Base-by-base conservation (phyloP, 2,797 vertebrate species). In the Chanos chanos region DNA sequence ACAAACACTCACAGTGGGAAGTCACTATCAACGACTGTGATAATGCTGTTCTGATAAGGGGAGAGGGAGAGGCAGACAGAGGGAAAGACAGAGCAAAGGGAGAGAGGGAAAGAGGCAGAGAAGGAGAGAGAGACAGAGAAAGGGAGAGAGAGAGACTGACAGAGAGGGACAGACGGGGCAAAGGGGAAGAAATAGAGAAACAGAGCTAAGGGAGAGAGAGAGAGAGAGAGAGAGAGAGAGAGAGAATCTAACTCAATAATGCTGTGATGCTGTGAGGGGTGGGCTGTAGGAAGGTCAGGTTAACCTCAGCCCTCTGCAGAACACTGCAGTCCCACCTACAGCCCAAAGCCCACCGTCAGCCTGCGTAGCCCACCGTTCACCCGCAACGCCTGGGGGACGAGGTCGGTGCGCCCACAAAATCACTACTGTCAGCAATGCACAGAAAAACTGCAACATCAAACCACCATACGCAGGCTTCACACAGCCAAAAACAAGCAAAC, bases 291-390 rank as follows among this genome's bases (percentile, higher is more conserved):
- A 64, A 61, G 62, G 51, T 65, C 36, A 55, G 50, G 13, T 12
- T 74, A 16, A 60, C 50, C 51, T 64, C 21, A 24, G 34, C 25
- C n/a, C 48, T 55, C 48, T 56, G 68, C 68, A 71, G 61, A 30
- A 30, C 39, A 41, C 30, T 31, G 60, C 36, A 28, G 37, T 8
- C 34, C 54, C 28, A 47, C 27, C 45, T 39, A 48, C 30, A 28
- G 15, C 33, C 18, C 27, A 45, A 44, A 65, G 16, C 47, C 50
- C 22, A 34, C 15, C 43, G 10, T 47, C 8, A 10, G 28, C 8
- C 15, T 18, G 8, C 18, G 44, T n/a, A 48, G 27, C 31, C 34
- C 16, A 62, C 41, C 41, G 15, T 39, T 50, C 65, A 48, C 21
- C 34, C 28, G n/a, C n/a, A n/a, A n/a, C n/a, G n/a, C n/a, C n/a